These are phyloP conservation scores for Bradynema listronoti DNA, from an alignment of 1,140 invertebrate species.

Conservation along the genomic window DNA sequence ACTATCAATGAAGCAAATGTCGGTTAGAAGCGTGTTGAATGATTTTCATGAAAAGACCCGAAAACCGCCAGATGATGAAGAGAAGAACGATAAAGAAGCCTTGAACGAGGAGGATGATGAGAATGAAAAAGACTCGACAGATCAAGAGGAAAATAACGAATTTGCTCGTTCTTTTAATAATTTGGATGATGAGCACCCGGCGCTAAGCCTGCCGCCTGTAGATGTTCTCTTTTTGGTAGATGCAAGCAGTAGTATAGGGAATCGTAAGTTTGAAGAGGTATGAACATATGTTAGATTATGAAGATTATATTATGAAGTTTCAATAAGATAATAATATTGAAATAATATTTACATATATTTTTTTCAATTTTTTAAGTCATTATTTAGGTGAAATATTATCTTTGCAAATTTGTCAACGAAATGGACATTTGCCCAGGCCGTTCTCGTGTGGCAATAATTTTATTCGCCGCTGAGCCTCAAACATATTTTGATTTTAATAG, in stretches of 20 bases:
- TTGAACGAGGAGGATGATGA: too few relatives aligned
- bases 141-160: conserved; percentile 20
- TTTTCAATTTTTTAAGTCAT: neutral
- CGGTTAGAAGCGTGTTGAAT: too few relatives aligned
- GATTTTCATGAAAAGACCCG: too few relatives aligned
- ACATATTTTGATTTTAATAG: conserved; percentile 10
- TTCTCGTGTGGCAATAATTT: conserved; percentile 4
- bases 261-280: neutral
- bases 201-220: conserved; percentile 37
- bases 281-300: neutral
- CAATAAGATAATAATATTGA: too few relatives aligned
- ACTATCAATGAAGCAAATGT: too few relatives aligned
- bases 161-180: conserved; percentile 17
- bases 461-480: conserved; percentile 11
- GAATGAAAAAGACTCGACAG: too few relatives aligned
- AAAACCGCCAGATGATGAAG: too few relatives aligned
- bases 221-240: conserved; percentile 45
- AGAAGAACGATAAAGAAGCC: too few relatives aligned
- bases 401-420: neutral
- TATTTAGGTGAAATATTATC: neutral
- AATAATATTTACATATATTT: too few relatives aligned
- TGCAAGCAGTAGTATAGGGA: conserved; percentile 8
- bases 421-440: conserved; percentile 14
- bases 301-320: too few relatives aligned
- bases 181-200: conserved; percentile 42